Conservation (phyloP, 2,113 vertebrate genomes). For the Erinaceus europaeus region DNA sequence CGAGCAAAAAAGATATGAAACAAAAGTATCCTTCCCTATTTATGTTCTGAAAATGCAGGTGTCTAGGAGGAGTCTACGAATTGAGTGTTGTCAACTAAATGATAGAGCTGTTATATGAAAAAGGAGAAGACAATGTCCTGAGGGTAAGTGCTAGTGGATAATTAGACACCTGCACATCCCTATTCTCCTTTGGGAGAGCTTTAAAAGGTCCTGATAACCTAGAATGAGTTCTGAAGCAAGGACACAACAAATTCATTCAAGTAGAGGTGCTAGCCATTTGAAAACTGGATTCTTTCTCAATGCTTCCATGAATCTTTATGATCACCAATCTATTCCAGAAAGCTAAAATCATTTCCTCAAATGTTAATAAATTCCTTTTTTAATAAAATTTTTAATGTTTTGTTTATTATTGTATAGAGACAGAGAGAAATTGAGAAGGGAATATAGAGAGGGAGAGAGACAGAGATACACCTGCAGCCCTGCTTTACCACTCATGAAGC, state of each 20-base stretch:
- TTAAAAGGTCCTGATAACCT: neutral
- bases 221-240: neutral
- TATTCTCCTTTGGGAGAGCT: neutral
- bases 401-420: no score
- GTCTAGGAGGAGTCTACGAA: neutral
- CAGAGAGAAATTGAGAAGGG: no score
- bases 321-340: neutral
- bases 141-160: neutral
- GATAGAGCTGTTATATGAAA: neutral
- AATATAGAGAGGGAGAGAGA: no score
- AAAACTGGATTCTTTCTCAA: neutral
- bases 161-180: neutral
- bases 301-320: neutral
- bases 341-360: neutral
- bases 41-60: no score
- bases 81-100: neutral
- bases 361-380: neutral
- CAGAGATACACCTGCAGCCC: no score
- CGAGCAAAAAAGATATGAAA: no score
- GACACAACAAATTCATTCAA: neutral
- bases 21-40: no score
- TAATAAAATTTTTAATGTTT: neutral
- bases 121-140: neutral
- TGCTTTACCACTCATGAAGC: no score
- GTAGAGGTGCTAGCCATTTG: neutral